A percentile compares a stretch with the other conserved stretches of the same genome.
phyloP scores from a whole-genome alignment of 1,140 invertebrate species.

The Maconellicoccus hirsutus region DNA sequence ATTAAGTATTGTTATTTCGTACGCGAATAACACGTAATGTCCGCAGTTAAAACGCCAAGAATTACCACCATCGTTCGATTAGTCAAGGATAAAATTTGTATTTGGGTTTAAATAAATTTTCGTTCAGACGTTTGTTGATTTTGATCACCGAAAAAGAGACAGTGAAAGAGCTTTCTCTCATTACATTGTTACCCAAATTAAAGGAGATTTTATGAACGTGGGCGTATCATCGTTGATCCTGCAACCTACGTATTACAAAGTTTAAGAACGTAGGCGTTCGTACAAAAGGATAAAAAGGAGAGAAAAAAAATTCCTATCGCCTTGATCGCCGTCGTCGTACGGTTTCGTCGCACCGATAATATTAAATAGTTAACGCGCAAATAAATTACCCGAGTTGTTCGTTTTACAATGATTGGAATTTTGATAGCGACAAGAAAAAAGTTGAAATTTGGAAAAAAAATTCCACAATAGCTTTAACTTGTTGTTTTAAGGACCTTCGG shows the following conservation, averaged over 20 bases:
- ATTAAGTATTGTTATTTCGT: too few relatives aligned
- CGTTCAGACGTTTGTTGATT: too few relatives aligned
- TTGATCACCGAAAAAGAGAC: background rate
- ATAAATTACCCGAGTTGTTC: constrained; percentile 8
- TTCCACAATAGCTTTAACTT: too few relatives aligned
- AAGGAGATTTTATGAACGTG: background rate
- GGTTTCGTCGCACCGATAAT: background rate
- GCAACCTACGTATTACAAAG: background rate
- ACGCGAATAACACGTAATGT: too few relatives aligned
- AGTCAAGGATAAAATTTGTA: too few relatives aligned
- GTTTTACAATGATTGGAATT: background rate
- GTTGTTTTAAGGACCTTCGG: too few relatives aligned
- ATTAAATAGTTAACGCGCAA: background rate
- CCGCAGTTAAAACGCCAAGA: too few relatives aligned
- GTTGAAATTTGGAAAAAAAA: too few relatives aligned
- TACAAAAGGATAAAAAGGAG: background rate
- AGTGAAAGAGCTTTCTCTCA: background rate
- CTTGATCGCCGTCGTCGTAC: background rate
- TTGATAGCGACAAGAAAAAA: too few relatives aligned
- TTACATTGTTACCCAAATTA: too few relatives aligned
- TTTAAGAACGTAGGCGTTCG: background rate
- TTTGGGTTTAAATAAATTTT: too few relatives aligned
- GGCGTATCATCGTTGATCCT: background rate
- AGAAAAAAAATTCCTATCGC: background rate
- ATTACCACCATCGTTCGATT: too few relatives aligned